Evolutionary conservation across 1,140 invertebrate genomes (phyloP), one percentile per base, ranked within the genome.

Genomic region (Rhysida immarginata): DNA sequence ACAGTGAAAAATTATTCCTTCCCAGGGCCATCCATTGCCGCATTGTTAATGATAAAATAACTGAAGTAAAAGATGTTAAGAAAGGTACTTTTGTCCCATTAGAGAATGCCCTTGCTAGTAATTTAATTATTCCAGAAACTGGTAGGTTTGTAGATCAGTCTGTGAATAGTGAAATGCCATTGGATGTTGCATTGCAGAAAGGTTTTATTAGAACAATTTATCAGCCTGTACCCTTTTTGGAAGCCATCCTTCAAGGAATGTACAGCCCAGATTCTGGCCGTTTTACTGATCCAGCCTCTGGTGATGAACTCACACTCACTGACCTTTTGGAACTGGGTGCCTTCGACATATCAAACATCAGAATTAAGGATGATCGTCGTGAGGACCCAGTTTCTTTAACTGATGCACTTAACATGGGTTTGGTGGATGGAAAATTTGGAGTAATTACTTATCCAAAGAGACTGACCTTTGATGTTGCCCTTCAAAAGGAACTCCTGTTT

Each of bases 21-120:
- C 74, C 80, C 59, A 84, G 88, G 65, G 83, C 84, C 14, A 78
- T 92, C 42, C 77, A 81, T 63, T 77, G 83, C 65, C 81, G 82
- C 58, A 79, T 94, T 51, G 77, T 93, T 26, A 84, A 92, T 72
- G 78, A 83, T 1, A 83, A 82, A 58, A 85, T 87, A 59, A 85
- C 84, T n/a, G 78, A 84, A 66, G 82, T 86, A 61, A 82, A 82
- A 67, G 84, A 92, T 65, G 81, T 80, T 0, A 78, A 77, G 63
- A 77, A 76, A 48, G 78, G 83, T 52, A 76, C 76, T 54, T 82
- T 81, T 62, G 67, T 75, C 20, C 62, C 67, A 50, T 58, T 75
- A 16, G 66, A 67, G 43, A 70, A 71, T 26, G 69, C 71, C 25
- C 54, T 75, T 25, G 59, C 64, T n/a, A 66, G 54, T 35, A 63